Evolutionary conservation across 2,113 vertebrate species (phyloP).

Genomic region (Pan troglodytes): NHGRI_mPanTro3-v2.1_pri NC_072409.2:76211501-76212000

Average conservation of each 20-base stretch:
- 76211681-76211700: neutral
- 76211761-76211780: neutral
- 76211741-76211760: neutral
- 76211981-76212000: neutral
- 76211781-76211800: neutral
- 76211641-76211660: neutral
- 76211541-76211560: too few species aligned
- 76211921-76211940: neutral
- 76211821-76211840: conserved; percentile 3
- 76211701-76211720: neutral
- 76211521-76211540: too few species aligned
- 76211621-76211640: neutral
- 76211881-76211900: conserved; percentile 25
- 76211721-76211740: neutral
- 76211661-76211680: neutral
- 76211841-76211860: neutral
- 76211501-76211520: too few species aligned
- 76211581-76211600: too few species aligned
- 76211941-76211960: neutral
- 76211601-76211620: neutral
- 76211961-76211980: neutral
- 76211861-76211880: neutral
- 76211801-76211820: neutral
- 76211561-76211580: too few species aligned
- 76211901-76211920: neutral